Base-by-base conservation (phyloP, 2,797 vertebrate species). In the Paedocypris micromegethes region DNA sequence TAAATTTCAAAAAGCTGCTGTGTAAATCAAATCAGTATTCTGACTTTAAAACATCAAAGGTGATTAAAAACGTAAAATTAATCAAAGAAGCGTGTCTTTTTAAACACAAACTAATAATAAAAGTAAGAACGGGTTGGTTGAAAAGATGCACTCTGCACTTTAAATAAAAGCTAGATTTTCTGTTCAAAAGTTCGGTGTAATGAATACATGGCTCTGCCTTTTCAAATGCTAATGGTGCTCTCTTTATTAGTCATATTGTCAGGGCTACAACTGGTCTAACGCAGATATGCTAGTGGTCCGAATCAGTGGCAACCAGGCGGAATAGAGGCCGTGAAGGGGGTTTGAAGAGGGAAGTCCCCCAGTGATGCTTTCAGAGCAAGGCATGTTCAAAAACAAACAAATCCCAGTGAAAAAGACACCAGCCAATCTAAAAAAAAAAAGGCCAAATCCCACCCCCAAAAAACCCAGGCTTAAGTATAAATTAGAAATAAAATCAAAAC, bases 231-330 rank as follows among this genome's bases (percentile, higher is more conserved):
- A 91, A 91, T 90, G 66, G 78, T 2, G 2, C 75, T 77, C 80
- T 82, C 82, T 90, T 88, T 87, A 90, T 88, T 86, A 84, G 85
- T 83, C 79, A 83, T 85, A 89, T 91, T 87, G 87, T 91, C 90
- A 88, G 86, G 89, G 85, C 86, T 88, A 90, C 89, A 90, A 88
- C 89, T 88, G 87, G 86, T 75, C 85, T 75, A 48, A 72, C 83
- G 76, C 78, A 90, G 86, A 89, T 89, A 90, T 91, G 87, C 84
- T 81, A 72, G 70, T 76, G 84, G 82, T 87, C 85, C 82, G 86
- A 89, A 85, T 86, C 86, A 82, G 81, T 77, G 77, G 78, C 74
- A 81, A 78, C 75, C 64, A 70, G 5, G 72, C 71, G 66, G 69
- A 66, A 73, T 72, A 61, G 72, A 72, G 69, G 75, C 67, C 73